phyloP scores from a whole-genome alignment of 2,888 invertebrate species.

The Cacoxenus indagator region DNA sequence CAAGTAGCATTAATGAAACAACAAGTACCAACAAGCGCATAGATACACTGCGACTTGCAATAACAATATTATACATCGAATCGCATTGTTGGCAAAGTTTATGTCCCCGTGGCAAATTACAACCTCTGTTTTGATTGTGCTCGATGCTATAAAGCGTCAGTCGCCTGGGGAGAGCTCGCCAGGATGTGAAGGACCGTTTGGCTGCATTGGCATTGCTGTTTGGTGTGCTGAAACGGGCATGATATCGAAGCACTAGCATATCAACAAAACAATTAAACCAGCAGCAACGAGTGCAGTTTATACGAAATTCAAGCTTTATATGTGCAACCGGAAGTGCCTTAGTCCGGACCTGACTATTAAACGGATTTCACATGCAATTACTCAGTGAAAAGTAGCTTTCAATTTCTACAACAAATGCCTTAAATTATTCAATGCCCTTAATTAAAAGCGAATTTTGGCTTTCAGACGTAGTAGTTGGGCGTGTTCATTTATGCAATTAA shows the following conservation, averaged over 20 bases:
- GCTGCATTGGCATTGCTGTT: background rate
- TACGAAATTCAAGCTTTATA: background rate
- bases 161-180: background rate
- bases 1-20: background rate
- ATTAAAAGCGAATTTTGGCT: background rate
- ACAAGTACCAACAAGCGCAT: background rate
- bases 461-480: background rate
- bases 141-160: background rate
- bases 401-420: background rate
- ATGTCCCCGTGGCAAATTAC: background rate
- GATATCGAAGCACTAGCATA: background rate
- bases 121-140: conserved; percentile 4
- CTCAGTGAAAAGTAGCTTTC: background rate
- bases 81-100: background rate
- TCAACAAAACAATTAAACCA: background rate
- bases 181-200: background rate
- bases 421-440: background rate
- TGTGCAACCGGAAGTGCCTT: too few species aligned
- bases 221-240: background rate
- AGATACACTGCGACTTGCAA: background rate
- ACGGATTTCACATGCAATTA: too few species aligned
- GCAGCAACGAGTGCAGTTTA: background rate
- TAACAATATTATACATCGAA: background rate
- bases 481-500: background rate
- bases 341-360: too few species aligned